Conservation (phyloP, 2,888 invertebrate species). For the Pristionchus exspectatus region DNA sequence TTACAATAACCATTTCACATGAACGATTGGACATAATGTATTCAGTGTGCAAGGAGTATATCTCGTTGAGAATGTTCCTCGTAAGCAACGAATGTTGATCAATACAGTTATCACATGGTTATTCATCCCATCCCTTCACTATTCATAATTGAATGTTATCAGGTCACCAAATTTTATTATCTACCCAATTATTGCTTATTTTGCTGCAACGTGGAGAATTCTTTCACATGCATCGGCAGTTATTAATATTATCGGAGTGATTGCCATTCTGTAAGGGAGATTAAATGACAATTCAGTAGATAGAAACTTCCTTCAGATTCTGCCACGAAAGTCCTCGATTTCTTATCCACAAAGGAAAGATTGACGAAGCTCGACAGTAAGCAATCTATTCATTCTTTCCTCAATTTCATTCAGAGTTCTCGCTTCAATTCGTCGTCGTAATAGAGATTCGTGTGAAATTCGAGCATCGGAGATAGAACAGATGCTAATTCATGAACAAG, state of each 20-base stretch:
- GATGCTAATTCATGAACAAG: constrained; percentile 49
- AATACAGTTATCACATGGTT: constrained; percentile 66
- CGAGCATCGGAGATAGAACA: constrained; percentile 59
- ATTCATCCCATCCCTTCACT: constrained; percentile 21
- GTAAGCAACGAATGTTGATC: constrained; percentile 72
- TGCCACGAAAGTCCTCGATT: constrained; percentile 66
- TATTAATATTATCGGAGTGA: constrained; percentile 12
- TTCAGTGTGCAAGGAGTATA: constrained; percentile 70
- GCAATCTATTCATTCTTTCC: background rate
- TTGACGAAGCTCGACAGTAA: constrained; percentile 73
- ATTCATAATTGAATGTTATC: background rate
- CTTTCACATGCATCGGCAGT: background rate
- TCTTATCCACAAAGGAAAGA: constrained; percentile 68
- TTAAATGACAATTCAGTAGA: background rate
- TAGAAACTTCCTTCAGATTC: constrained; percentile 42
- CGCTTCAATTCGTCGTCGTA: constrained; percentile 33
- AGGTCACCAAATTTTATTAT: constrained; percentile 75
- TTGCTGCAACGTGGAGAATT: constrained; percentile 47
- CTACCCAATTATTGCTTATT: constrained; percentile 68
- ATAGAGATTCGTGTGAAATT: constrained; percentile 51
- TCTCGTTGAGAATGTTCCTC: constrained; percentile 75
- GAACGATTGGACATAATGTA: background rate
- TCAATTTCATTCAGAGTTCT: constrained; percentile 31
- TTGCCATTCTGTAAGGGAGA: constrained; percentile 32
- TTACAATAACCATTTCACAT: background rate